Evolutionary conservation across 1,140 invertebrate genomes (phyloP).

Genomic region (Centruroides vittatus): DNA sequence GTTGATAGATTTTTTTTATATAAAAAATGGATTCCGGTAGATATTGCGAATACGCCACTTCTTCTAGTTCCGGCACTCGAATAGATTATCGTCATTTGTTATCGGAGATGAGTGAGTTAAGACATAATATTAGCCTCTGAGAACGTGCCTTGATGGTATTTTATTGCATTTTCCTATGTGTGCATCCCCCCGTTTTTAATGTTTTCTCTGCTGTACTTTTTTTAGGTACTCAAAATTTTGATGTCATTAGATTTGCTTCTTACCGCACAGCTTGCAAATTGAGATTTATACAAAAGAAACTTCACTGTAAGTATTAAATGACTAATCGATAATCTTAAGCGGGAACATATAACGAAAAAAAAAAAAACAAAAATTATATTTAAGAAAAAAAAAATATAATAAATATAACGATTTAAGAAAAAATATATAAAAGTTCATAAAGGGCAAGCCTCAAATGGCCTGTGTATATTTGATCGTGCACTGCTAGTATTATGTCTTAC

Average conservation of each 20-base stretch:
- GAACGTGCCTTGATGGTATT: no score
- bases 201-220: conserved; percentile 7
- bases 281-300: conserved; percentile 94
- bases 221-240: conserved; percentile 73
- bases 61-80: no score
- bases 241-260: conserved; percentile 89
- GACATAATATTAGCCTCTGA: no score
- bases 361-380: not conserved
- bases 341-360: not conserved
- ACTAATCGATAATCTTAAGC: not conserved
- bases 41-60: no score
- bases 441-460: not conserved
- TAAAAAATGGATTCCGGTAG: no score
- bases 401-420: not conserved
- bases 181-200: not conserved
- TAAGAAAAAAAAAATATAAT: not conserved
- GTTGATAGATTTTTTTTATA: no score
- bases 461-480: not conserved
- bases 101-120: no score
- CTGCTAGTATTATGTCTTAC: not conserved
- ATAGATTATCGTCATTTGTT: no score
- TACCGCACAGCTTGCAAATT: conserved; percentile 94
- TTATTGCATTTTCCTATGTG: no score
- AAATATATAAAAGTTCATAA: not conserved
- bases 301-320: conserved; percentile 43